phyloP scores from a whole-genome alignment of 2,888 invertebrate species.

The Drosophila bunnanda region DNA sequence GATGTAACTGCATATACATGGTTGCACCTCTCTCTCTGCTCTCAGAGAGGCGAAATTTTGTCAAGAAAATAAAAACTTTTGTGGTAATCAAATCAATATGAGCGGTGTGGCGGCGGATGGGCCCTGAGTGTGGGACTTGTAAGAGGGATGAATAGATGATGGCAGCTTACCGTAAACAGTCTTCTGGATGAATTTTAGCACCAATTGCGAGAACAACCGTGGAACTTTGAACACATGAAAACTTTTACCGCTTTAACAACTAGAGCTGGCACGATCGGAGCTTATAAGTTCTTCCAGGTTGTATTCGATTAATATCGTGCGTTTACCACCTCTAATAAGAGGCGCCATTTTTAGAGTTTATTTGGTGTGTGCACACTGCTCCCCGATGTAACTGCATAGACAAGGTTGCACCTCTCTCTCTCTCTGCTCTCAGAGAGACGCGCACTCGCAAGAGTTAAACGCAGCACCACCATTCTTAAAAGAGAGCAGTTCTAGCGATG shows the following conservation, averaged over 20 bases:
- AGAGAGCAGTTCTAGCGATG: too few species aligned
- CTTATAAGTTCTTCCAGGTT: not conserved
- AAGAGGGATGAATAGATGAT: too few species aligned
- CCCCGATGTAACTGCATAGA: too few species aligned
- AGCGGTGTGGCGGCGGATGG: not conserved
- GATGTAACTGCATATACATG: too few species aligned
- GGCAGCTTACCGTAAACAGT: not conserved
- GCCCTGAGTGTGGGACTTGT: not conserved
- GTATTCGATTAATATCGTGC: not conserved
- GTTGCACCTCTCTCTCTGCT: too few species aligned
- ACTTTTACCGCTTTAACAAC: not conserved
- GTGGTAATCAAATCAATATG: slow-evolving; percentile 28
- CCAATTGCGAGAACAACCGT: not conserved
- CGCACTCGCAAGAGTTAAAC: too few species aligned
- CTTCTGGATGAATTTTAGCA: not conserved
- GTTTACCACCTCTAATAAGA: not conserved
- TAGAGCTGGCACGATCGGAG: not conserved
- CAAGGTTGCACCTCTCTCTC: too few species aligned
- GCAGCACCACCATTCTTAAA: too few species aligned
- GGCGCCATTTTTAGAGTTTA: too few species aligned
- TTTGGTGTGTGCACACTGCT: too few species aligned
- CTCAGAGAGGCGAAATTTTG: slow-evolving; percentile 10
- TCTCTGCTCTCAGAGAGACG: not conserved
- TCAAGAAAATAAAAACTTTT: slow-evolving; percentile 32
- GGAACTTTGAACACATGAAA: not conserved